Conservation (phyloP, 2,113 vertebrate species). For the Himantopus leucocephalus region DNA sequence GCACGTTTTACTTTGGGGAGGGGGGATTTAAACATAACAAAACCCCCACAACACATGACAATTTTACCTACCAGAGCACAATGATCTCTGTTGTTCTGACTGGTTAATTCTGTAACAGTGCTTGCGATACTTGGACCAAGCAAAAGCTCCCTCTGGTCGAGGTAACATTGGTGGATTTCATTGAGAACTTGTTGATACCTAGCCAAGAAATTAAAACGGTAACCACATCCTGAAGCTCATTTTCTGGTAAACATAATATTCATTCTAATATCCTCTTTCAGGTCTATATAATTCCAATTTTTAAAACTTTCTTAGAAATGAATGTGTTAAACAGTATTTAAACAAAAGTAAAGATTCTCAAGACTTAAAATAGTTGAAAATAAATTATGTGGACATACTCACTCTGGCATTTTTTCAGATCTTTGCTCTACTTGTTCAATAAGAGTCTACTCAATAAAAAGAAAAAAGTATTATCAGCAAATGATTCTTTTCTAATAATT, state of each 20-base stretch:
- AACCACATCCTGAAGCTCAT: not conserved
- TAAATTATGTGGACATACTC: conserved; percentile 70
- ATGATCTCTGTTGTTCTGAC: conserved; percentile 94
- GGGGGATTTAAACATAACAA: not conserved
- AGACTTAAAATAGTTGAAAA: not conserved
- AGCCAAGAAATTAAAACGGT: not conserved
- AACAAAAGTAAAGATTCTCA: not conserved
- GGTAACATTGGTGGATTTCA: conserved; percentile 95
- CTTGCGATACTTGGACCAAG: conserved; percentile 90
- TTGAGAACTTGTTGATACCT: conserved; percentile 92
- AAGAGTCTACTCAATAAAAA: conserved; percentile 78
- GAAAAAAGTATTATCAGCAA: not conserved
- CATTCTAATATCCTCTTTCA: not conserved
- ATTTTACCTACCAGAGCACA: conserved; percentile 88
- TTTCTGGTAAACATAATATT: not conserved
- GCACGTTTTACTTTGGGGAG: not conserved
- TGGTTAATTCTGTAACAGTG: conserved; percentile 93
- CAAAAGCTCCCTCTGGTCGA: conserved; percentile 91
- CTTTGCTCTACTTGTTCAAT: conserved; percentile 97
- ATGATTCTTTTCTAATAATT: not conserved
- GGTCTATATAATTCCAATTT: not conserved
- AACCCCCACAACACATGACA: not conserved
- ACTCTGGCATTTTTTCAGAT: conserved; percentile 93
- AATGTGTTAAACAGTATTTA: not conserved
- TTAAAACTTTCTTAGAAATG: not conserved